phyloP scores from a whole-genome alignment of 2,888 invertebrate species.

The Ormia ochracea region DNA sequence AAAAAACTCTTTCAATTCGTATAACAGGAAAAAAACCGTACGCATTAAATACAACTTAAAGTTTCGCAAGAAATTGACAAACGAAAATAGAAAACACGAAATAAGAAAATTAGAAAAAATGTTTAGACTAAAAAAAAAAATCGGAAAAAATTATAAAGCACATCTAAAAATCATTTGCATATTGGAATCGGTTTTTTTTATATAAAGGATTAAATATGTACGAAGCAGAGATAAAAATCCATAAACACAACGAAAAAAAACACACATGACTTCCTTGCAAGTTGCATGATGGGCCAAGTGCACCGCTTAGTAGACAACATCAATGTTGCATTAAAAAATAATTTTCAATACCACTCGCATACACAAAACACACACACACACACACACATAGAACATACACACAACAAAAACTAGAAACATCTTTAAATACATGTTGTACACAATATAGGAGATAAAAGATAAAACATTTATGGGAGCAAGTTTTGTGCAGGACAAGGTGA shows the following conservation, averaged over 20 bases:
- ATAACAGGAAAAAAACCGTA: background rate
- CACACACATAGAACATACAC: background rate
- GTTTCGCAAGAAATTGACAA: too few relatives aligned
- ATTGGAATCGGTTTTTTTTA: background rate
- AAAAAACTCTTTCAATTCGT: background rate
- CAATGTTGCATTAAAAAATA: conserved; percentile 71
- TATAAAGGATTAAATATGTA: background rate
- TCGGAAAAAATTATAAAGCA: background rate
- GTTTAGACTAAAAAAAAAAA: too few relatives aligned
- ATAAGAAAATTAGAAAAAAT: too few relatives aligned
- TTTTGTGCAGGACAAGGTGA: too few relatives aligned
- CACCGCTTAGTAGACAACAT: conserved; percentile 51
- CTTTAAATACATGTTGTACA: too few relatives aligned
- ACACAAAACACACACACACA: background rate
- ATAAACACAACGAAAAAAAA: conserved; percentile 1
- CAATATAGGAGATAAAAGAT: too few relatives aligned
- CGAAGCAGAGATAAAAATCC: background rate
- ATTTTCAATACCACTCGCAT: conserved; percentile 69
- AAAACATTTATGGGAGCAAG: too few relatives aligned
- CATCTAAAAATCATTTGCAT: background rate
- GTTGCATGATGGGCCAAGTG: background rate
- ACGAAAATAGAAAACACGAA: too few relatives aligned
- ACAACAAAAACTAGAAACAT: too few relatives aligned
- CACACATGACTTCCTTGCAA: background rate
- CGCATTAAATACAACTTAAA: conserved; percentile 27